These are phyloP conservation scores for Astropecten irregularis DNA, from an alignment of 53 echinoderm and acorn worm genomes.

Conservation along the genomic window DNA sequence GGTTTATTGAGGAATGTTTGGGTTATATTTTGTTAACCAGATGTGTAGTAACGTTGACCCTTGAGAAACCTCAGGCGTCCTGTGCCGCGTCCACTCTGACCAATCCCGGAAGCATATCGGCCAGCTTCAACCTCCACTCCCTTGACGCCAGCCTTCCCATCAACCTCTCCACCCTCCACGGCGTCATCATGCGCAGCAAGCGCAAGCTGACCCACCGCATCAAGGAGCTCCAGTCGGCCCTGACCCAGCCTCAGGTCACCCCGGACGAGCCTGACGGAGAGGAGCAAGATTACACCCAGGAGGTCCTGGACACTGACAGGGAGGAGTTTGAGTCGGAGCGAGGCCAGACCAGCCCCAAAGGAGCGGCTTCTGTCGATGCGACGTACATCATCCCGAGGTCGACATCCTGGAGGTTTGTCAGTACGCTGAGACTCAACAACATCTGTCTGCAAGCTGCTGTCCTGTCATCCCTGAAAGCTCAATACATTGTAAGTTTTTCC, in stretches of 20 bases:
- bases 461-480: constrained; percentile 83
- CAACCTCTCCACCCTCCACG: constrained; percentile 76
- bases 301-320: neutral
- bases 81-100: constrained; percentile 65
- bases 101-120: constrained; percentile 59
- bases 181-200: constrained; percentile 76
- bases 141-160: constrained; percentile 80
- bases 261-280: neutral
- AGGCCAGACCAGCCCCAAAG: constrained; percentile 2
- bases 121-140: constrained; percentile 58
- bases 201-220: constrained; percentile 84
- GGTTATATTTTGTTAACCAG: too few relatives aligned
- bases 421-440: constrained; percentile 49
- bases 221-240: constrained; percentile 64
- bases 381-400: constrained; percentile 3
- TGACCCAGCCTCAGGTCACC: neutral
- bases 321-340: constrained; percentile 7
- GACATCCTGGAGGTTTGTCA: constrained; percentile 2
- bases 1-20: too few relatives aligned
- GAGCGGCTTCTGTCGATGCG: constrained; percentile 12
- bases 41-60: constrained; percentile 70
- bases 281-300: neutral
- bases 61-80: constrained; percentile 77
- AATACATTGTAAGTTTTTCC: constrained; percentile 93
- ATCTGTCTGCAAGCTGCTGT: constrained; percentile 77